Percentiles rank a stretch among this genome's conserved stretches.
Conservation (phyloP, 53 echinoderm and acorn worm species). For the Paracentrotus lividus region DNA sequence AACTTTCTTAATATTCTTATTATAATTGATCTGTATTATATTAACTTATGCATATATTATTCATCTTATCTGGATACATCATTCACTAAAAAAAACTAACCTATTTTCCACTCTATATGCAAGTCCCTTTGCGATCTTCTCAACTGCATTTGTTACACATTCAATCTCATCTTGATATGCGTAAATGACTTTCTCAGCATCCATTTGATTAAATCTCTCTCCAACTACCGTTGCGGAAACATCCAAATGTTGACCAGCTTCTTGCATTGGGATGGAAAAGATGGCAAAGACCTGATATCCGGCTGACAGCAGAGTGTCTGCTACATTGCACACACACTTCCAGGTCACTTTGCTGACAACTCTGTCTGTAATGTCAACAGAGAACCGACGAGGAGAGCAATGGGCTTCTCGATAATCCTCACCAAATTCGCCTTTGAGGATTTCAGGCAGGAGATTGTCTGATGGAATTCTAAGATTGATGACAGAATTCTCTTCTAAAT, state of each 20-base stretch:
- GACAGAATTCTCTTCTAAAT: constrained; percentile 7
- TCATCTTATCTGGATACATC: too few species aligned
- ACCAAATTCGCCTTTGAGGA: constrained; percentile 68
- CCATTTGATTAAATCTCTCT: constrained; percentile 35
- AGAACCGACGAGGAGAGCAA: constrained; percentile 72
- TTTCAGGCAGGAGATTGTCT: constrained; percentile 15
- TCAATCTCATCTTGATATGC: not conserved
- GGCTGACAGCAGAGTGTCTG: not conserved
- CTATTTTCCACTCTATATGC: not conserved
- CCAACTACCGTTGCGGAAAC: not conserved
- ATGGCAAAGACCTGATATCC: constrained; percentile 3
- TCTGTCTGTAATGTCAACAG: constrained; percentile 63
- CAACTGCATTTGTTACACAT: constrained; percentile 54
- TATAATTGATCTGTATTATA: too few species aligned
- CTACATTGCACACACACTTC: not conserved
- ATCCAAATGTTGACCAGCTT: not conserved
- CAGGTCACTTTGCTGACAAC: not conserved
- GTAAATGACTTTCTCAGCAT: constrained; percentile 8
- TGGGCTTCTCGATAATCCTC: constrained; percentile 69
- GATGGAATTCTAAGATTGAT: not conserved
- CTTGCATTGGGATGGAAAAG: not conserved
- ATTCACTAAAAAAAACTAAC: not conserved
- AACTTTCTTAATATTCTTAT: too few species aligned
- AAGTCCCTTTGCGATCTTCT: constrained; percentile 18
- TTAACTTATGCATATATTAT: too few species aligned